Percentiles rank a stretch among this genome's conserved stretches.
Evolutionary conservation across 2,113 vertebrate genomes (phyloP).

Genomic region (Balaeniceps rex): DNA sequence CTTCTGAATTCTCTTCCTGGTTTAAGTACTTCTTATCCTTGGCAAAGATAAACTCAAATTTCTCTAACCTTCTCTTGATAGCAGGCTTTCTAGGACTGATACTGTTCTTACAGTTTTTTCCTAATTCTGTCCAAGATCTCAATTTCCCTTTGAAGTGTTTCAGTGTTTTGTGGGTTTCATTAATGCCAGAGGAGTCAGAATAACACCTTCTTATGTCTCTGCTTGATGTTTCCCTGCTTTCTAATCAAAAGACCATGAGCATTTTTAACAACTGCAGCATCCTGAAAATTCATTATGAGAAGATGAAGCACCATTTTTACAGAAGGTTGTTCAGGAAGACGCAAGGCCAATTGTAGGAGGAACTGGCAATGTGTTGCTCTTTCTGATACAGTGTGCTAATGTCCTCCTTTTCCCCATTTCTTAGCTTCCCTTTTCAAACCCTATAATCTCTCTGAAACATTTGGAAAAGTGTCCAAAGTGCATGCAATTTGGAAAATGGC

Average conservation of each 20-base stretch:
- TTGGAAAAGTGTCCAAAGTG: not conserved
- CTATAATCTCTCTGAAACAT: not conserved
- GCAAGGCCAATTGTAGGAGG: not conserved
- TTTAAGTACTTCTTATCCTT: not conserved
- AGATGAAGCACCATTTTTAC: not conserved
- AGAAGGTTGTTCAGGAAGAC: not conserved
- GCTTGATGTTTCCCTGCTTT: not conserved
- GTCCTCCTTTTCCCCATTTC: not conserved
- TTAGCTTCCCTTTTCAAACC: not conserved
- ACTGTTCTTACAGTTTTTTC: not conserved
- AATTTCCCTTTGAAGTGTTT: constrained; percentile 1
- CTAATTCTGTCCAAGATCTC: not conserved
- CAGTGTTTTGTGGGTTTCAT: not conserved
- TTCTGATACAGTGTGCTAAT: not conserved
- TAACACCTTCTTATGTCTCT: not conserved
- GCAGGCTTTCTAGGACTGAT: not conserved
- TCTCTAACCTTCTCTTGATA: not conserved
- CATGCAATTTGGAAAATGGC: not conserved
- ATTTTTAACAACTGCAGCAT: not conserved
- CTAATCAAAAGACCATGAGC: not conserved
- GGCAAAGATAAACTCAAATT: not conserved
- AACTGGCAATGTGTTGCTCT: not conserved
- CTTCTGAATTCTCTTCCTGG: not conserved
- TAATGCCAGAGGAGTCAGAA: not conserved
- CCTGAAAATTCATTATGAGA: not conserved